Evolutionary conservation across 2,888 invertebrate genomes (phyloP).

Genomic region (Hemicrepidius hirtus): DNA sequence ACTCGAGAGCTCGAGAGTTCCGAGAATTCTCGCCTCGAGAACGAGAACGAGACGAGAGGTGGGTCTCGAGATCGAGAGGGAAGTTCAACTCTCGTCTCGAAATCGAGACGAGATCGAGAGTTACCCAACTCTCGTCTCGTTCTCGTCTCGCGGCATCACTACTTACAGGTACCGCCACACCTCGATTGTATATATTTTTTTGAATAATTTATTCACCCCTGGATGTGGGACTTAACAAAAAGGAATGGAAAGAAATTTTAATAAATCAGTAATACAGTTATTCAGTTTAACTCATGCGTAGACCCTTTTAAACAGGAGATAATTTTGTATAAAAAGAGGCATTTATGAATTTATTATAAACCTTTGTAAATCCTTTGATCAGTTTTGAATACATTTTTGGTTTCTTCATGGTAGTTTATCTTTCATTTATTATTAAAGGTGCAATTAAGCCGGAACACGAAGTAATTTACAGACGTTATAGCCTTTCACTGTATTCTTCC

Average conservation of each 20-base stretch:
- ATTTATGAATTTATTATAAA: constrained; percentile 21
- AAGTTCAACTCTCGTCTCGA: no score
- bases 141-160: no score
- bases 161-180: background rate
- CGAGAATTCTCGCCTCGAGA: no score
- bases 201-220: constrained; percentile 14
- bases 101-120: no score
- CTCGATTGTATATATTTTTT: background rate
- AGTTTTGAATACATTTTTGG: constrained; percentile 3
- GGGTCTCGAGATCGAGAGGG: no score
- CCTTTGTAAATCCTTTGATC: constrained; percentile 13
- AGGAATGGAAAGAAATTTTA: constrained; percentile 7
- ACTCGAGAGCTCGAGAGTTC: no score
- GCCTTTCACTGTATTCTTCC: background rate
- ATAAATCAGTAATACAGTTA: constrained; percentile 31
- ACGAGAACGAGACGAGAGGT: no score
- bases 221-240: background rate
- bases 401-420: background rate
- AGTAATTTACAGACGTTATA: background rate
- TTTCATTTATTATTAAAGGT: constrained; percentile 4
- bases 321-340: constrained; percentile 25
- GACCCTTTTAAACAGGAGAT: constrained; percentile 15
- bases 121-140: no score
- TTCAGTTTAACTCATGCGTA: constrained; percentile 24
- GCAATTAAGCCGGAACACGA: constrained; percentile 5